These are phyloP conservation scores for Ladona fulva DNA, from an alignment of 1,140 invertebrate genomes.

Conservation along the genomic window DNA sequence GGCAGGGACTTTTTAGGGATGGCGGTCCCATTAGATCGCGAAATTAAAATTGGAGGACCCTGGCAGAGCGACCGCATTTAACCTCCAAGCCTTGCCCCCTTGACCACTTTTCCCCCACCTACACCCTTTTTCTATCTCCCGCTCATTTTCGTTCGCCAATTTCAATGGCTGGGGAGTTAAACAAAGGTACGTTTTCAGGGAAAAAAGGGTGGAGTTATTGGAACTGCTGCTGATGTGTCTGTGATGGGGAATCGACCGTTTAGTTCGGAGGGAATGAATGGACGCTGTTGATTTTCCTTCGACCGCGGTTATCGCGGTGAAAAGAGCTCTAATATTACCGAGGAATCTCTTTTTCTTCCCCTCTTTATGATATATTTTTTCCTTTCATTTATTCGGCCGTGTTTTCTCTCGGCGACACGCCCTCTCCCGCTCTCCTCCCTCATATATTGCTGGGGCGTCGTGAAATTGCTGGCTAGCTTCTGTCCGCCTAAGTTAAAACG, in stretches of 20 bases:
- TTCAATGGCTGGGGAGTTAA: background rate
- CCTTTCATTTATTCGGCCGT: too few relatives aligned
- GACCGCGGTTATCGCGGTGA: background rate
- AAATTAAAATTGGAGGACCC: constrained; percentile 9
- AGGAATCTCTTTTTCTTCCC: background rate
- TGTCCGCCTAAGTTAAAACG: background rate
- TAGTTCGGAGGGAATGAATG: background rate
- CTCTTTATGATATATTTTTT: too few relatives aligned
- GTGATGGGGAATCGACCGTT: background rate
- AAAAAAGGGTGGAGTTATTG: background rate
- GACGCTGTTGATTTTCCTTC: background rate
- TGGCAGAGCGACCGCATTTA: background rate
- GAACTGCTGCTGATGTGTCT: background rate
- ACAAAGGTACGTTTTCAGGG: background rate
- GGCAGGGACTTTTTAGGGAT: background rate
- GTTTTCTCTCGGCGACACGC: too few relatives aligned
- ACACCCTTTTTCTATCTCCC: background rate
- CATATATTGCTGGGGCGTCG: background rate
- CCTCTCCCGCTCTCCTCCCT: background rate
- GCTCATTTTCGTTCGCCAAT: background rate
- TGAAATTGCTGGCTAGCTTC: background rate
- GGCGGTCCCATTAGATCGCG: constrained; percentile 5
- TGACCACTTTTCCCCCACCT: background rate
- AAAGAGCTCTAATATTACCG: constrained; percentile 6
- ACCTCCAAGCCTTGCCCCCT: background rate